Evolutionary conservation across 2,797 vertebrate species (phyloP), one percentile per base, ranked within the genome.

Genomic region (Sphenopsis melanotis): DNA sequence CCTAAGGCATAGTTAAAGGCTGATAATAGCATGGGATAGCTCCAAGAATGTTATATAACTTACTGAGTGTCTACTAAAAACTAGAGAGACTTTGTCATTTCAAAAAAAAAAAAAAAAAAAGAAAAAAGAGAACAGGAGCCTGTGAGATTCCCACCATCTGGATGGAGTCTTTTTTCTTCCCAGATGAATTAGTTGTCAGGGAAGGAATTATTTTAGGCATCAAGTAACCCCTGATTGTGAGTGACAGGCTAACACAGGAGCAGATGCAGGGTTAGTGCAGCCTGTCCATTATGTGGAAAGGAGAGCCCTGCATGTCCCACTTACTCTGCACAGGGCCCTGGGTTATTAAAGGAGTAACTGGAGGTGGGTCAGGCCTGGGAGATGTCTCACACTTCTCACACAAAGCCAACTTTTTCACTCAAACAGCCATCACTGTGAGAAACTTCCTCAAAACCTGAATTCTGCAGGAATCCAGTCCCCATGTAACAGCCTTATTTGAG

Each of bases 121-220:
- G 6, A 10, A 15, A 29, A 17, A 13, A 91, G 2, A 89, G 92
- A 89, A 60, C 20, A 87, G 65, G 57, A 94, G 88, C 53, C 88
- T 88, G 80, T 89, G 87, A 93, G 95, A 96, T 94, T 96, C 94
- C 87, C 89, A 95, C 95, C 96, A 96, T 96, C 94, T 96, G 96
- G 93, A 96, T 72, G 93, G 95, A 96, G 94, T 94, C 91, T 88
- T 94, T 97, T 95, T 96, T 96, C 95, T 94, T 92, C 94, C 93
- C 94, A 95, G 91, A 96, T 96, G 95, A 97, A 96, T 97, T 96
- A 92, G 91, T 97, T 95, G 94, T 95, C 94, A 96, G 76, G 94
- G 93, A 72, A 95, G 88, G 89, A 96, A 91, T 92, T 87, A 93
- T 95, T 95, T 95, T 93, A 93, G 85, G 90, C 88, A 94, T 94